Base-by-base conservation (phyloP, 1,140 invertebrate genomes). In the Wasmannia auropunctata region DNA sequence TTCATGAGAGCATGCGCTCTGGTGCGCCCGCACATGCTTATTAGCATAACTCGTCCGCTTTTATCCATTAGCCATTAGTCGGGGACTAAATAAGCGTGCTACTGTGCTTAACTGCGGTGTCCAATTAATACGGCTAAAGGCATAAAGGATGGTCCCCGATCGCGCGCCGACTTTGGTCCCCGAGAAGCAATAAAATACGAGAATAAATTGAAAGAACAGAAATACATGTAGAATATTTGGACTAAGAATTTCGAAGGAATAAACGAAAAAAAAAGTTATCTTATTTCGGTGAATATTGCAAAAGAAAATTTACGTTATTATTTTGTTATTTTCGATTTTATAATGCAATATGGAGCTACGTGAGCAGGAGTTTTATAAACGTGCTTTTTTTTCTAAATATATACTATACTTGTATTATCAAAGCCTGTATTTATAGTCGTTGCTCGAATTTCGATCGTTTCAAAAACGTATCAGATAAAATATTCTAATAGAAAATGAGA, bases 41-140 rank as follows among this genome's bases (percentile, higher is more conserved):
- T 93, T 93, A 93, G 92, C 93, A 93, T 93, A 93, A 93, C 93
- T 93, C 88, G 93, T 93, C 92, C 87, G 88, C 87, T 89, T 67
- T 93, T 92, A 90, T 90, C 91, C 91, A 92, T 92, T 86, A 91
- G 90, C 88, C 90, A 91, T 92, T 92, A 91, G 88, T 77, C 67
- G 88, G 76, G 54, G 34, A 74, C 51, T 81, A 87, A 72, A 81
- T 70, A 77, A 87, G 54, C 58, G 75, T 74, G 76, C 81, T 87
- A 77, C 86, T 81, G 69, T 56, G 58, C 72, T 87, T 90, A 87
- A 84, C 70, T 62, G 56, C 84, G 79, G 22, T 62, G 65, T 90
- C 60, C 88, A 89, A 89, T 90, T 89, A 90, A 90, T 90, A 89
- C 79, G 81, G 69, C 56, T 81, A 84, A 87, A 85, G 79, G 31